phyloP scores from a whole-genome alignment of 2,888 invertebrate genomes.

The Drymonia ruficornis region DNA sequence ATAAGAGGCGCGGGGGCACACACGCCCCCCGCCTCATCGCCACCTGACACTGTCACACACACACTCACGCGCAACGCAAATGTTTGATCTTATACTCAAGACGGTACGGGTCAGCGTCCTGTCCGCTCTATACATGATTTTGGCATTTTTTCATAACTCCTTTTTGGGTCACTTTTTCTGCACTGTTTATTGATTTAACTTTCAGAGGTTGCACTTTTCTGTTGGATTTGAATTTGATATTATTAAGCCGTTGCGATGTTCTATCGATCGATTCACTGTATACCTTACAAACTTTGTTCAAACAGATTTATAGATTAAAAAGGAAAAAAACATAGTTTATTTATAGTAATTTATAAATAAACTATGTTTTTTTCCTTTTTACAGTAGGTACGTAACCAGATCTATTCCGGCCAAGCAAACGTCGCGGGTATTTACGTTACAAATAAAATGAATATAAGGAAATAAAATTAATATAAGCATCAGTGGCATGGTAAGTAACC shows the following conservation, averaged over 20 bases:
- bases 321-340: too few relatives aligned
- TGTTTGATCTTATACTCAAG: constrained; percentile 49
- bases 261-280: constrained; percentile 15
- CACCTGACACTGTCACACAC: constrained; percentile 75
- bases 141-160: constrained; percentile 63
- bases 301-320: too few relatives aligned
- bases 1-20: constrained; percentile 82
- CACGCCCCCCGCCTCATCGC: constrained; percentile 81
- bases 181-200: constrained; percentile 45
- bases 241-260: constrained; percentile 53
- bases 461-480: too few relatives aligned
- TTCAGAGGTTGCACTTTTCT: constrained; percentile 28
- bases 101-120: constrained; percentile 74
- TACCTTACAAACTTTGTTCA: too few relatives aligned
- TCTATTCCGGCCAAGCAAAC: too few relatives aligned
- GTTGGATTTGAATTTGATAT: constrained; percentile 25
- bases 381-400: too few relatives aligned
- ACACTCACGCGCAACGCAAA: constrained; percentile 54
- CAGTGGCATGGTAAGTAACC: too few relatives aligned
- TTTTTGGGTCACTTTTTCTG: constrained; percentile 35
- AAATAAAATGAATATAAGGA: too few relatives aligned
- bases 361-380: not conserved
- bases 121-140: constrained; percentile 69
- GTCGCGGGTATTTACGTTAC: too few relatives aligned
- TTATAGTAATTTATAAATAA: constrained; percentile 3